A percentile compares a stretch with the other conserved stretches of the same genome.
Conservation (phyloP, 2,888 invertebrate genomes). For the Melieria omissa region DNA sequence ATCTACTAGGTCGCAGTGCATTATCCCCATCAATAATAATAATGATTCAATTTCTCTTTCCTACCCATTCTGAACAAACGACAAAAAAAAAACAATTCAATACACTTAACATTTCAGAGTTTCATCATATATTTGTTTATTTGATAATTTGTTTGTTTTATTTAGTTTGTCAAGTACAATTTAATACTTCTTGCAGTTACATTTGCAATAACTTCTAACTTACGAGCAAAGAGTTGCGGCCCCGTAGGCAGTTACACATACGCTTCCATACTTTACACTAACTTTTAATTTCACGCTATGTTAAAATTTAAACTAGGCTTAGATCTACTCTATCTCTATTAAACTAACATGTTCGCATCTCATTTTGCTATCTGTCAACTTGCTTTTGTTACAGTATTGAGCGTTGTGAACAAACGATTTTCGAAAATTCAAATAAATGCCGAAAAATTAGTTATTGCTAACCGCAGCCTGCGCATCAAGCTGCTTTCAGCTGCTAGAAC, state of each 20-base stretch:
- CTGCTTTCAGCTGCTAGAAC: neutral
- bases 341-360: neutral
- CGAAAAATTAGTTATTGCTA: neutral
- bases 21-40: too few species aligned
- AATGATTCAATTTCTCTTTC: too few species aligned
- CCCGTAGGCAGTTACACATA: too few species aligned
- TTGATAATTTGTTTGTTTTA: neutral
- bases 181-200: neutral
- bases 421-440: neutral
- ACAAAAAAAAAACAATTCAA: too few species aligned
- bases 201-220: neutral
- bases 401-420: neutral
- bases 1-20: too few species aligned
- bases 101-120: too few species aligned
- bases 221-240: neutral
- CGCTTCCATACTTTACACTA: neutral
- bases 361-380: neutral
- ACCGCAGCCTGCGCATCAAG: neutral
- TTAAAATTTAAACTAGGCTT: neutral
- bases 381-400: neutral
- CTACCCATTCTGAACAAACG: too few species aligned
- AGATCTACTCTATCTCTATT: neutral
- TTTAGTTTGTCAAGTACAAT: conserved; percentile 7
- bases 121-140: neutral
- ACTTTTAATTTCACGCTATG: neutral